A percentile compares a stretch with the other conserved stretches of the same genome.
Evolutionary conservation across 2,797 vertebrate species (phyloP).

Genomic region (Scomberomorus guttatus): DNA sequence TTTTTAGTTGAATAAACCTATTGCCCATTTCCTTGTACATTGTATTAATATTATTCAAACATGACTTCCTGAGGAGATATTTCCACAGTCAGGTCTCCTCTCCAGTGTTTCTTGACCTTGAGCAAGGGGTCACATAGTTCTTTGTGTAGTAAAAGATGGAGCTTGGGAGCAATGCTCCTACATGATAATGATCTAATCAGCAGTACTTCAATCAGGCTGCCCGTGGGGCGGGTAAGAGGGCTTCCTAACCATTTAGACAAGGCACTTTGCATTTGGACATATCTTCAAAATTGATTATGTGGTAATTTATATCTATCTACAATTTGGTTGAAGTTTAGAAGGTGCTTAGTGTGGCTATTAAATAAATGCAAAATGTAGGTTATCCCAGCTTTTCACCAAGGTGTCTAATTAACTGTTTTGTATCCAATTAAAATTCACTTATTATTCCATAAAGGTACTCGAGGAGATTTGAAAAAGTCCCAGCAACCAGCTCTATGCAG

Average conservation of each 20-base stretch:
- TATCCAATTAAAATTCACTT: neutral
- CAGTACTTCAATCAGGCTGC: neutral
- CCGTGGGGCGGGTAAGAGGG: neutral
- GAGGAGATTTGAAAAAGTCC: too few species aligned
- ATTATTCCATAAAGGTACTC: neutral
- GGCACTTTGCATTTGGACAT: neutral
- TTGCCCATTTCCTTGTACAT: neutral
- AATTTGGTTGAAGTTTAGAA: neutral
- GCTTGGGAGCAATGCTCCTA: too few species aligned
- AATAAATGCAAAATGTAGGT: neutral
- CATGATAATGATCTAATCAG: too few species aligned
- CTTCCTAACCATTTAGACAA: neutral
- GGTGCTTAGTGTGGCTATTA: neutral
- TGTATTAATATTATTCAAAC: too few species aligned
- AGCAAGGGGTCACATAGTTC: neutral
- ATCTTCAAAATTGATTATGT: neutral
- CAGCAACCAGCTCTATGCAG: too few species aligned
- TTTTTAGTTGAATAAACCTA: neutral
- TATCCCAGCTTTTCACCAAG: neutral
- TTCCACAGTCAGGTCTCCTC: neutral
- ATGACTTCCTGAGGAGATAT: too few species aligned
- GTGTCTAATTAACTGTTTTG: neutral
- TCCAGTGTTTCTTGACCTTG: neutral
- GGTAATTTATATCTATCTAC: neutral
- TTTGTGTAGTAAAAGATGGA: too few species aligned